Conservation (phyloP, 1,140 invertebrate genomes). For the Zaprionus lachaisei region DNA sequence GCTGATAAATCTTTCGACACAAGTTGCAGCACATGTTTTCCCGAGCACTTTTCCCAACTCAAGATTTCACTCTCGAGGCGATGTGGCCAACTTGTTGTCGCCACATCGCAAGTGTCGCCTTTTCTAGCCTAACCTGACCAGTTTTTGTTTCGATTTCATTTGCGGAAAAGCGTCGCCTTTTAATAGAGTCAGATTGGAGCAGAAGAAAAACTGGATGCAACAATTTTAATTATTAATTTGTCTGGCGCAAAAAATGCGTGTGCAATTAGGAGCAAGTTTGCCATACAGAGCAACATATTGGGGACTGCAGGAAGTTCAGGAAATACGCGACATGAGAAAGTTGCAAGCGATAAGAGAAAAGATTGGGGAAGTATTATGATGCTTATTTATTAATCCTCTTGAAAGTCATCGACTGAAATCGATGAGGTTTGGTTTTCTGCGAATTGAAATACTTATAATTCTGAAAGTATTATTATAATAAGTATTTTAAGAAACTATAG, state of each 20-base stretch:
- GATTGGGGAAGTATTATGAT: background rate
- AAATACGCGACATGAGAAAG: slow-evolving; percentile 32
- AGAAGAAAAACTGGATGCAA: slow-evolving; percentile 22
- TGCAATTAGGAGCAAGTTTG: slow-evolving; percentile 45
- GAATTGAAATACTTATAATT: too few species aligned
- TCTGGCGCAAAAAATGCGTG: slow-evolving; percentile 19
- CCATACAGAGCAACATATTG: background rate
- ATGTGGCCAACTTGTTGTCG: slow-evolving; percentile 57
- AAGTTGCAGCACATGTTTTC: slow-evolving; percentile 66
- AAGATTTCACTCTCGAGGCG: slow-evolving; percentile 73
- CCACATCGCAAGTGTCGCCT: slow-evolving; percentile 17
- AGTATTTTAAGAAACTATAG: too few species aligned
- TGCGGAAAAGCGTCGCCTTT: slow-evolving; percentile 63
- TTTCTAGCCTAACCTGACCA: slow-evolving; percentile 42
- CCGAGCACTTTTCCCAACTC: slow-evolving; percentile 63
- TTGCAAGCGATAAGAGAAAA: background rate
- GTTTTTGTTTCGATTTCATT: slow-evolving; percentile 75
- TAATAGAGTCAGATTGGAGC: background rate
- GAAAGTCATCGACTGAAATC: too few species aligned
- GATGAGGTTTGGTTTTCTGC: too few species aligned
- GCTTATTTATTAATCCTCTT: background rate
- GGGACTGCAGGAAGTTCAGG: slow-evolving; percentile 51
- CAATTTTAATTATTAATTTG: slow-evolving; percentile 63
- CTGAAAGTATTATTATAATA: too few species aligned
- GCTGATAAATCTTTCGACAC: slow-evolving; percentile 57